A percentile compares a stretch with the other conserved stretches of the same genome.
Evolutionary conservation across 2,888 invertebrate species (phyloP).

Genomic region (Noctuana brunneofusca): DNA sequence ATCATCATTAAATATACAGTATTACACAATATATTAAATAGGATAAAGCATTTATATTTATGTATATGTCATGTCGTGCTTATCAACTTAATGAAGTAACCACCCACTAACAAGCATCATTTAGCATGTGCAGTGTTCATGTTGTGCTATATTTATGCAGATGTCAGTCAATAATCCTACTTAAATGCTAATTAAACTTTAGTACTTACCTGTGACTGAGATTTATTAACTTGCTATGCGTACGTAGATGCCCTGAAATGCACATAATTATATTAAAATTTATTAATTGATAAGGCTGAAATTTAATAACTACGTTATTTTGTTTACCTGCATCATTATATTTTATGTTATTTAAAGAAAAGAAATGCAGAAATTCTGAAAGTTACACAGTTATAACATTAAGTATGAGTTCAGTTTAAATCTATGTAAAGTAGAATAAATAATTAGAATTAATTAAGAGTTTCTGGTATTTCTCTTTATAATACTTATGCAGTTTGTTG

Average conservation of each 20-base stretch:
- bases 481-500: background rate
- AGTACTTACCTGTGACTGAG: constrained; percentile 39
- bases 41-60: constrained; percentile 7
- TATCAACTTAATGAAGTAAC: background rate
- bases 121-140: constrained; percentile 19
- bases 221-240: constrained; percentile 22
- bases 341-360: background rate
- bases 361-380: no score
- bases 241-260: constrained; percentile 11
- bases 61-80: constrained; percentile 3
- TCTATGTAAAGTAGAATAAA: no score
- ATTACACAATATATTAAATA: background rate
- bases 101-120: constrained; percentile 17
- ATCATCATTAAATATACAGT: background rate
- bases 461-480: background rate
- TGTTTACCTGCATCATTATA: background rate
- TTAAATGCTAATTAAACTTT: constrained; percentile 6
- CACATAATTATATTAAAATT: background rate
- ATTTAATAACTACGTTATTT: background rate
- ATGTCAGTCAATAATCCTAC: constrained; percentile 29
- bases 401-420: no score
- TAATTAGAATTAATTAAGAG: no score
- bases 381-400: no score
- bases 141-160: constrained; percentile 24
- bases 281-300: background rate